phyloP scores from a whole-genome alignment of 2,797 vertebrate genomes.

The Leucoraja ocellata region DNA sequence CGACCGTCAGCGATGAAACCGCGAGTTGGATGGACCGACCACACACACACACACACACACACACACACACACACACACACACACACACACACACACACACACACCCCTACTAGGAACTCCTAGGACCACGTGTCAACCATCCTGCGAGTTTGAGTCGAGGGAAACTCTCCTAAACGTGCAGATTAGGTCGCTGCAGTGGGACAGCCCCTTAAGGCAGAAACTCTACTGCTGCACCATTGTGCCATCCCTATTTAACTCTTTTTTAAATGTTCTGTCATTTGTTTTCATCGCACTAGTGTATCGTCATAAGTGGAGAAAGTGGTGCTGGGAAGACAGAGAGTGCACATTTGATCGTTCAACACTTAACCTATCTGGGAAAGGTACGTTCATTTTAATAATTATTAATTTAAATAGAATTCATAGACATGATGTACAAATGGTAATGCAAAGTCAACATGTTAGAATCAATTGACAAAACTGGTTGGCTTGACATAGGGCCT shows the following conservation, averaged over 20 bases:
- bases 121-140: too few species aligned
- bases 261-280: slow-evolving; percentile 38
- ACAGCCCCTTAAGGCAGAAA: too few species aligned
- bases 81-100: too few species aligned
- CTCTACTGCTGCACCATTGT: too few species aligned
- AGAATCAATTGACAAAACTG: not conserved
- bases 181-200: too few species aligned
- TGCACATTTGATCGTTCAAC: slow-evolving; percentile 93
- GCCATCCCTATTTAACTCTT: not conserved
- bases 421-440: not conserved
- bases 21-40: too few species aligned
- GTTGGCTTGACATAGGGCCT: not conserved
- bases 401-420: not conserved
- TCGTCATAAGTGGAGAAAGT: slow-evolving; percentile 96
- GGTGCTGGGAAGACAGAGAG: slow-evolving; percentile 96
- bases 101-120: too few species aligned
- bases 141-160: too few species aligned
- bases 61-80: too few species aligned
- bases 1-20: too few species aligned
- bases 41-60: too few species aligned
- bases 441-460: not conserved
- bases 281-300: slow-evolving; percentile 70
- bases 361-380: slow-evolving; percentile 97
- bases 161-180: too few species aligned
- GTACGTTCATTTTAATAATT: slow-evolving; percentile 54